Evolutionary conservation across 2,797 vertebrate species (phyloP).

Genomic region (Alca torda): DNA sequence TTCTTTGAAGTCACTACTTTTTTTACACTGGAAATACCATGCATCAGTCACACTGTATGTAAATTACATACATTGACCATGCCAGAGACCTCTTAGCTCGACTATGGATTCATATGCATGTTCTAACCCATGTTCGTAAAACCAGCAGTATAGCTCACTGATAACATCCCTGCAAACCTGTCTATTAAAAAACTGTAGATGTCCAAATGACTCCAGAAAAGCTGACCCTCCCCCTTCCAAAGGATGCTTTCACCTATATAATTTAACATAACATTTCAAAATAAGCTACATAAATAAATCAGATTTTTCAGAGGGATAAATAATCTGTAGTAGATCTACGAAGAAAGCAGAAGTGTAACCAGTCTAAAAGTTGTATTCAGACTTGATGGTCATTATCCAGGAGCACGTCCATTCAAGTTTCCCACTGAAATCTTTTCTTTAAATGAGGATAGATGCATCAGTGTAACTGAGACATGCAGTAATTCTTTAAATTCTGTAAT

Average conservation of each 20-base stretch:
- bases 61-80: neutral
- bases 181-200: neutral
- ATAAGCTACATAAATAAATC: slow-evolving; percentile 22
- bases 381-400: neutral
- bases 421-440: neutral
- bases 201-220: neutral
- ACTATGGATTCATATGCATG: neutral
- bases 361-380: slow-evolving; percentile 14
- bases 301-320: slow-evolving; percentile 11
- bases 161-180: neutral
- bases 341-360: slow-evolving; percentile 12
- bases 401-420: neutral
- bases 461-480: neutral
- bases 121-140: neutral
- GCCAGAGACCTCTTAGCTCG: neutral
- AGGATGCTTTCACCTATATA: neutral
- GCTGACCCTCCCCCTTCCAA: neutral
- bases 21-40: slow-evolving; percentile 7
- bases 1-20: neutral
- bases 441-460: neutral
- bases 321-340: slow-evolving; percentile 10
- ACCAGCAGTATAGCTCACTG: neutral
- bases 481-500: neutral
- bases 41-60: neutral
- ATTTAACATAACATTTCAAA: slow-evolving; percentile 5